phyloP scores from a whole-genome alignment of 2,113 vertebrate genomes.

The Tyrannus savana region DNA sequence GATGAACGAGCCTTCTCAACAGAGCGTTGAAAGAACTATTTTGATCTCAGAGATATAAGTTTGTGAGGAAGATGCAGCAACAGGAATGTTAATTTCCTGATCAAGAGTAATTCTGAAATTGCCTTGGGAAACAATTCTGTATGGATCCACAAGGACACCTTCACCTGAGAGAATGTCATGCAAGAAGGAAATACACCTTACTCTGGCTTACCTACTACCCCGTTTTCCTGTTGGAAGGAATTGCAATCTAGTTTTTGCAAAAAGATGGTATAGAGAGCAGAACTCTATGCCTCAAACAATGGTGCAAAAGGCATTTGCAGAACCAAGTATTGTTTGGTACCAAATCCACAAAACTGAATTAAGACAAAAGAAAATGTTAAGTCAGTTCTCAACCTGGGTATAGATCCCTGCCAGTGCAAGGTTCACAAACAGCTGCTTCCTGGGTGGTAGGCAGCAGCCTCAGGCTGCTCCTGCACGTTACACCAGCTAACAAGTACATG shows the following conservation, averaged over 20 bases:
- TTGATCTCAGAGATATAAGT: neutral
- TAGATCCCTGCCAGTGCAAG: neutral
- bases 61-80: neutral
- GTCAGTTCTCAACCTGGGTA: neutral
- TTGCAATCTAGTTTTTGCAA: neutral
- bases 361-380: neutral
- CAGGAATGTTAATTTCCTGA: neutral
- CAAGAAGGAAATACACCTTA: neutral
- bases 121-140: neutral
- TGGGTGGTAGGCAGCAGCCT: neutral
- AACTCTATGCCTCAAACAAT: neutral
- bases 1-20: neutral
- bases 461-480: neutral
- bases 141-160: neutral
- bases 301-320: neutral
- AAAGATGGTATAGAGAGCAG: neutral
- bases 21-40: neutral
- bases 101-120: neutral
- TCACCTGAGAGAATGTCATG: neutral
- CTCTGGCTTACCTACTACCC: neutral
- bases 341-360: neutral
- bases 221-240: neutral
- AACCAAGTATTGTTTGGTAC: neutral
- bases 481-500: neutral
- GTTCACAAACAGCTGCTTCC: neutral